These are phyloP conservation scores for Cirrhinus molitorella DNA, from an alignment of 2,797 vertebrate genomes.

Conservation along the genomic window DNA sequence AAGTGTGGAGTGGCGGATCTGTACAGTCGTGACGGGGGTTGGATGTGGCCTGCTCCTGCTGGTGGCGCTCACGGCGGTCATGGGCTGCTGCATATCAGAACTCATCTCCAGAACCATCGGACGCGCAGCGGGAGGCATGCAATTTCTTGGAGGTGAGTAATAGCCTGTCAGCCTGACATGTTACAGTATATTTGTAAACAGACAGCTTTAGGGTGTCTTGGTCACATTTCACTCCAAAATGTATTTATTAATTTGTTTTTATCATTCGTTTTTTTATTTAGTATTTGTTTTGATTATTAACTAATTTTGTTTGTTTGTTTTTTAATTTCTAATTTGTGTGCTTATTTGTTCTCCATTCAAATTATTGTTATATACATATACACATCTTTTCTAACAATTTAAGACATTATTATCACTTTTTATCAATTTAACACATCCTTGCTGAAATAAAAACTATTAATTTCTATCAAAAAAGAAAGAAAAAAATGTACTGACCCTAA, in stretches of 20 bases:
- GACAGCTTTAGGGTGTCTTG: background rate
- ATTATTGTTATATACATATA: no score
- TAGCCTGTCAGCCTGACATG: constrained; percentile 96
- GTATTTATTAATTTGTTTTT: no score
- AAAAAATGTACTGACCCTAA: no score
- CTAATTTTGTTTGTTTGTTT: background rate
- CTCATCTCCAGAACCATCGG: constrained; percentile 96
- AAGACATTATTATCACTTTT: no score
- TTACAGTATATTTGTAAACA: background rate
- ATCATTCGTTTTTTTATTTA: no score
- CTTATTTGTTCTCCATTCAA: no score
- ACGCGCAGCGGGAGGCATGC: constrained; percentile 94
- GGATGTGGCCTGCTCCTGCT: constrained; percentile 95
- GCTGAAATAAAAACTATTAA: no score
- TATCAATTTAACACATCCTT: no score
- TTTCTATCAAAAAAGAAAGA: no score
- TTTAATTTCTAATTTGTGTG: no score
- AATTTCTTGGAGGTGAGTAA: constrained; percentile 94
- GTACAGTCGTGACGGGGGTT: constrained; percentile 91
- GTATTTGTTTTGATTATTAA: no score
- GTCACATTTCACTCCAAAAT: background rate
- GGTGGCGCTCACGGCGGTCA: constrained; percentile 92
- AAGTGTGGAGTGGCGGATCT: constrained; percentile 94
- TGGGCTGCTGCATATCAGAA: constrained; percentile 97
- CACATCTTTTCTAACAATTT: no score